Conservation (phyloP, 53 echinoderm and acorn worm species). For the Glandiceps talaboti region DNA sequence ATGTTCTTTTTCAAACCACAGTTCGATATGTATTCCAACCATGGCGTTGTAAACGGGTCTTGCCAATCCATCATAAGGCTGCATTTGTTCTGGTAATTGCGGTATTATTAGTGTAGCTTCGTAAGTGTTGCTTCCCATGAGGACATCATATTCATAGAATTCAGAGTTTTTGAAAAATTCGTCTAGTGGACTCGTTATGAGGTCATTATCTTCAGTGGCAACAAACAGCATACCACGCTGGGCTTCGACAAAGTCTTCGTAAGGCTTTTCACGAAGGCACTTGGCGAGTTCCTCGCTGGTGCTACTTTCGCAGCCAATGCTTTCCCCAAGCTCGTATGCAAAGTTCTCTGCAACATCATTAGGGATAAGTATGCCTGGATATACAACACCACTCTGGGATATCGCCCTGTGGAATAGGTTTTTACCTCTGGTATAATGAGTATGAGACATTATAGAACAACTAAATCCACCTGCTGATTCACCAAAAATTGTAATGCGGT, state of each 20-base stretch:
- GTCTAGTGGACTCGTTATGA: neutral
- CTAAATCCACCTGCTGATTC: slow-evolving; percentile 75
- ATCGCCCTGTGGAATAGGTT: slow-evolving; percentile 55
- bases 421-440: slow-evolving; percentile 21
- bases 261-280: slow-evolving; percentile 44
- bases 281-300: slow-evolving; percentile 20
- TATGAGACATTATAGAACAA: slow-evolving; percentile 36
- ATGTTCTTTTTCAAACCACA: neutral
- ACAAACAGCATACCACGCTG: neutral
- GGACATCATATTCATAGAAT: neutral
- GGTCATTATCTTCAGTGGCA: neutral
- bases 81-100: neutral
- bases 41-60: neutral
- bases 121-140: neutral
- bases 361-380: slow-evolving; percentile 8
- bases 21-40: neutral
- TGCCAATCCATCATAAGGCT: neutral
- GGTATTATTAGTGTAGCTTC: neutral
- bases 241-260: slow-evolving; percentile 36
- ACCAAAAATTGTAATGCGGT: slow-evolving; percentile 59
- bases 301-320: neutral
- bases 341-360: neutral
- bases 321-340: neutral
- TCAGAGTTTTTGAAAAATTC: neutral
- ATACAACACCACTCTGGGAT: slow-evolving; percentile 49